Base-by-base conservation (phyloP, 2,888 invertebrate species). In the Platycheirus albimanus region DNA sequence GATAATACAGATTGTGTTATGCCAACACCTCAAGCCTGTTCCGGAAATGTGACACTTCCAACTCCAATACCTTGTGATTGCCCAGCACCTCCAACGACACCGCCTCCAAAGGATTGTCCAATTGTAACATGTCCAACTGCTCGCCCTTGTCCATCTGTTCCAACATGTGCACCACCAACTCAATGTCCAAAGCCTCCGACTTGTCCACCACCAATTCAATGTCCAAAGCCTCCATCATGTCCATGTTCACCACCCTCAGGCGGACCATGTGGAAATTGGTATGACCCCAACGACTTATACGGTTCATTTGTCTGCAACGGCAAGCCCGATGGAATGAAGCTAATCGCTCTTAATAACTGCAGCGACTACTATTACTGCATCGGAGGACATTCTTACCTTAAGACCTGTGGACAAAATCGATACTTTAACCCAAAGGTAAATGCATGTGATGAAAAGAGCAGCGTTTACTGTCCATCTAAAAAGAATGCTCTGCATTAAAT, bases 271-370 rank as follows among this genome's bases (percentile, higher is more conserved):
- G 78, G 78, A 1, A 78, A 51, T 52, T 79, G 67, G 67, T 79
- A 54, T 30, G 49, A 79, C 63, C 67, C 72, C 43, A 88, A 87
- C 20, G 63, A 81, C 8, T 67, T 88, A 0, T 88, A 89, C 20
- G 86, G 86, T 2, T 87, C 86, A 17, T 88, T 79, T 66, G 85
- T 89, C 1, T 89, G 89, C 56, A 77, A 77, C 4, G 52, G 76
- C 2, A 88, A 88, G 66, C 11, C 52, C 0, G 77, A 88, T 69
- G 90, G 89, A 20, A 87, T 87, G 72, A 87, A 86, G 4, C 81
- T 87, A 2, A 43, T 89, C 2, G 88, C 88, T 3, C 89, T 89
- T 0, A 87, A 88, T 6, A 89, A 87, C 66, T 88, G 90, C 61
- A 87, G 86, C 0, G 85, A 87, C 30, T 89, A 86, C 86, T 89